These are phyloP conservation scores for Meiosimyza platycephala DNA, from an alignment of 2,888 invertebrate genomes.

Conservation along the genomic window DNA sequence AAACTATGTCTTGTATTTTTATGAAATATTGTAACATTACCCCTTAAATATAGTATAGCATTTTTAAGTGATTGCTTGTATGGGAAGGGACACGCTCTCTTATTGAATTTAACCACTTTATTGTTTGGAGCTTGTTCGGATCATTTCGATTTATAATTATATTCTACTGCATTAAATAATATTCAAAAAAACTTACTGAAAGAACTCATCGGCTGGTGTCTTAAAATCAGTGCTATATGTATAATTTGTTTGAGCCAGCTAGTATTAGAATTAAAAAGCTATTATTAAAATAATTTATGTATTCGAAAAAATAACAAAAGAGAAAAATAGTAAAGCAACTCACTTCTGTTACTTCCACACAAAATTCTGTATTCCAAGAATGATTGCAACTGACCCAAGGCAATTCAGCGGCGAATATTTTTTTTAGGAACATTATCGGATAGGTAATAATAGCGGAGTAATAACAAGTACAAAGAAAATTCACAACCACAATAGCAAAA, in stretches of 20 bases:
- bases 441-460: conserved; percentile 89
- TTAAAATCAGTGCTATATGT: conserved; percentile 48
- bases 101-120: too few species aligned
- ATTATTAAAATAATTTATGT: not conserved
- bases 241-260: conserved; percentile 48
- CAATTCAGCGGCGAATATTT: conserved; percentile 74
- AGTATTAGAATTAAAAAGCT: not conserved
- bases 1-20: too few species aligned
- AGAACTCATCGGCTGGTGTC: conserved; percentile 86
- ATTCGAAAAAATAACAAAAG: conserved; percentile 6
- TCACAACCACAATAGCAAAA: conserved; percentile 83
- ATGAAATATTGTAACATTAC: too few species aligned
- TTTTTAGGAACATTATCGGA: conserved; percentile 81
- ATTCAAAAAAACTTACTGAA: conserved; percentile 73
- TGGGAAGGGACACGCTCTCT: too few species aligned
- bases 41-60: too few species aligned
- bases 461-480: conserved; percentile 83
- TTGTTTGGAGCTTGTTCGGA: too few species aligned
- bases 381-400: conserved; percentile 85
- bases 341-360: conserved; percentile 68
- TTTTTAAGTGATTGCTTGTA: too few species aligned
- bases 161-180: too few species aligned
- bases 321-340: conserved; percentile 25
- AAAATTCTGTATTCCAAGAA: conserved; percentile 84
- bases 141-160: too few species aligned